Evolutionary conservation across 2,888 invertebrate species (phyloP).

Genomic region (Cartodere bifasciata): DNA sequence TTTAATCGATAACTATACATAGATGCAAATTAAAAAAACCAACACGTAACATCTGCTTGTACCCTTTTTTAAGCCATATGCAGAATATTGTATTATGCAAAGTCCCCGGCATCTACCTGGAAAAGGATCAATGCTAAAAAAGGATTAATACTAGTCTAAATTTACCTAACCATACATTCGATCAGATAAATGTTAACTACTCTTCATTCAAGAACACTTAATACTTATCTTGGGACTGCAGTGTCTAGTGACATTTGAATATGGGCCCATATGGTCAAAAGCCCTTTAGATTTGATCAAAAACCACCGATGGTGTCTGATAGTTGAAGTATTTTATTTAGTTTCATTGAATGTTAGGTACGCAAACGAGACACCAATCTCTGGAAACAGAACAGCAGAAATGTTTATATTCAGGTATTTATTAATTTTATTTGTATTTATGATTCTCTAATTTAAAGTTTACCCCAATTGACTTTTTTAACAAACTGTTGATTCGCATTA

Average conservation of each 20-base stretch:
- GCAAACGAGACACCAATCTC: too few species aligned
- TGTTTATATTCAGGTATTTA: too few species aligned
- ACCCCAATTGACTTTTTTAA: too few species aligned
- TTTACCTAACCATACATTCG: slow-evolving; percentile 20
- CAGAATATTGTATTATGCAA: slow-evolving; percentile 25
- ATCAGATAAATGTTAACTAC: slow-evolving; percentile 22
- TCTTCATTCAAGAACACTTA: slow-evolving; percentile 17
- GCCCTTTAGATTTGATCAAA: too few species aligned
- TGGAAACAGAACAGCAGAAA: too few species aligned
- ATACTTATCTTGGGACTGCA: slow-evolving; percentile 21
- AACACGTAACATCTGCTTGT: slow-evolving; percentile 10
- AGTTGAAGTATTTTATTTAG: too few species aligned
- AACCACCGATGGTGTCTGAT: too few species aligned
- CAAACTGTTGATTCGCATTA: too few species aligned
- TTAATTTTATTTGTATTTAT: too few species aligned
- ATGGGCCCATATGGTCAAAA: slow-evolving; percentile 20
- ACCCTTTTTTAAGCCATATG: slow-evolving; percentile 17
- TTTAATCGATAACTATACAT: too few species aligned
- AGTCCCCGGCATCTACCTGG: slow-evolving; percentile 13
- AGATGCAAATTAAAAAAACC: slow-evolving; percentile 1
- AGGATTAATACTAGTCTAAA: slow-evolving; percentile 22
- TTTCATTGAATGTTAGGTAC: too few species aligned
- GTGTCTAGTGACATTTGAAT: slow-evolving; percentile 20
- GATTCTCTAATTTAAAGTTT: too few species aligned
- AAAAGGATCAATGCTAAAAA: slow-evolving; percentile 14